A percentile compares a stretch with the other conserved stretches of the same genome.
Conservation (phyloP, 2,113 vertebrate species). For the Trogon surrucura region DNA sequence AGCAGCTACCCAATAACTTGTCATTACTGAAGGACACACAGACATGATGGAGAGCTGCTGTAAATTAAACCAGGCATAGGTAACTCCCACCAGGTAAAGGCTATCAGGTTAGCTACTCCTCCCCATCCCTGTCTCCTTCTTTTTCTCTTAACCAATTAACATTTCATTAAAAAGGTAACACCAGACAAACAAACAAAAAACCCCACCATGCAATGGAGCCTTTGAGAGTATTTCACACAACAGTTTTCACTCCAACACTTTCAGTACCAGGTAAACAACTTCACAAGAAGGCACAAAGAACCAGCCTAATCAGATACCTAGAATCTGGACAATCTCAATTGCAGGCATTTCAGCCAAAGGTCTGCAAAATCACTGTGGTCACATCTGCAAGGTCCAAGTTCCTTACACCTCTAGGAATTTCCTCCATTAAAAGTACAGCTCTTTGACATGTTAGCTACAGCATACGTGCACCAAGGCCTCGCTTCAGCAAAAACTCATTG, state of each 20-base stretch:
- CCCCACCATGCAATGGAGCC: neutral
- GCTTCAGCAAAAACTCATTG: neutral
- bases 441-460: neutral
- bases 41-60: neutral
- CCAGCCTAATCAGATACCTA: neutral
- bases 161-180: neutral
- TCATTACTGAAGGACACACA: neutral
- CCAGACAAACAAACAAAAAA: neutral
- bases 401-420: neutral
- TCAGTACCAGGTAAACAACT: neutral
- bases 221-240: neutral
- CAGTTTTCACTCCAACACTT: neutral
- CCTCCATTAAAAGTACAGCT: neutral
- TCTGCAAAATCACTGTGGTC: neutral
- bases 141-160: neutral
- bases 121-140: neutral
- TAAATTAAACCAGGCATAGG: neutral
- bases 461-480: neutral
- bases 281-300: neutral
- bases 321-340: neutral
- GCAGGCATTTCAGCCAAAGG: neutral
- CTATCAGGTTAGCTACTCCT: neutral
- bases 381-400: neutral
- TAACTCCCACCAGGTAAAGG: neutral
- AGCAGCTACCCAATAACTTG: neutral